Percentiles rank a stretch among this genome's conserved stretches.
These are phyloP conservation scores for Thereva nobilitata DNA, from an alignment of 2,888 invertebrate species.

Conservation along the genomic window DNA sequence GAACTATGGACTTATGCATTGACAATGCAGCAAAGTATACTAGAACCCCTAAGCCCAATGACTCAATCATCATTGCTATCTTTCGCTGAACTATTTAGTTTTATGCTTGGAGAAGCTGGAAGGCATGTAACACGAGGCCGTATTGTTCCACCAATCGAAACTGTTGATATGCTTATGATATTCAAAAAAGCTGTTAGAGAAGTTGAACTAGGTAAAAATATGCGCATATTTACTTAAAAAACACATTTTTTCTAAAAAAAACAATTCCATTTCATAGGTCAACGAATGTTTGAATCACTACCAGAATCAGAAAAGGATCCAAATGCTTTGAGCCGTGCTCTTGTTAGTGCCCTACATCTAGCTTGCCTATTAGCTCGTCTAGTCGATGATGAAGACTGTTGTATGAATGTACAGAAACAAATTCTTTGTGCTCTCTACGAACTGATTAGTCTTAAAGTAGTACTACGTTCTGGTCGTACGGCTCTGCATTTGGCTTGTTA, in stretches of 20 bases:
- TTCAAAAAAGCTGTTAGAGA: conserved; percentile 81
- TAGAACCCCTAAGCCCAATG: conserved; percentile 91
- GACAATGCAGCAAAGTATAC: conserved; percentile 92
- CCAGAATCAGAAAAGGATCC: conserved; percentile 71
- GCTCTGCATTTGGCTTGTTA: conserved; percentile 84
- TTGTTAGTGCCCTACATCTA: conserved; percentile 84
- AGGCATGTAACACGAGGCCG: conserved; percentile 70
- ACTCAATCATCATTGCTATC: conserved; percentile 93
- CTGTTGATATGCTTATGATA: conserved; percentile 80
- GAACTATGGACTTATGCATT: conserved; percentile 96
- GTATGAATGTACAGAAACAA: conserved; percentile 59
- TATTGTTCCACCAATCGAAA: conserved; percentile 78
- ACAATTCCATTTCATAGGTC: conserved; percentile 55
- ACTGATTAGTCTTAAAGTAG: conserved; percentile 73
- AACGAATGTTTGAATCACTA: conserved; percentile 64
- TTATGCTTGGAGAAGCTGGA: conserved; percentile 89
- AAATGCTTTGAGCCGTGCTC: conserved; percentile 76
- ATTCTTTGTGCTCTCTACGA: conserved; percentile 77
- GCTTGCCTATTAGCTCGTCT: conserved; percentile 75
- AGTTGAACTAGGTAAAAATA: conserved; percentile 61
- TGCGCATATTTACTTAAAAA: background rate
- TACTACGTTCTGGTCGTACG: conserved; percentile 68
- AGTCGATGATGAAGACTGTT: conserved; percentile 61
- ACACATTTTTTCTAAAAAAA: too few species aligned
- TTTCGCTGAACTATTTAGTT: conserved; percentile 92